These are phyloP conservation scores for Anhinga rufa DNA, from an alignment of 2,113 vertebrate species.

Conservation along the genomic window DNA sequence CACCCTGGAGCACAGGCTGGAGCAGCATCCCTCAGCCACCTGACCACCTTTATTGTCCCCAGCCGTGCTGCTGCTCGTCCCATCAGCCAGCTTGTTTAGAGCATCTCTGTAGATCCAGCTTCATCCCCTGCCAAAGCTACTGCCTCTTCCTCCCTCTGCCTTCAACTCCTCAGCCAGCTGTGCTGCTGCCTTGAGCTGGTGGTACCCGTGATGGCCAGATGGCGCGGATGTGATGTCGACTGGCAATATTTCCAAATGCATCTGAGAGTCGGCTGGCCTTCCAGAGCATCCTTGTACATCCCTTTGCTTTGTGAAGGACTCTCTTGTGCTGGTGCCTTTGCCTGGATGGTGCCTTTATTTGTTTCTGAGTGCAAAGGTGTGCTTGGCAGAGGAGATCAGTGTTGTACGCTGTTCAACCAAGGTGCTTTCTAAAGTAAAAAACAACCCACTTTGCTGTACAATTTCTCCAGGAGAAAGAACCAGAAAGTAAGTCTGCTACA, in stretches of 20 bases:
- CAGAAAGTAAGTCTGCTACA: not conserved
- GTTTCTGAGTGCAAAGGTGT: too few relatives aligned
- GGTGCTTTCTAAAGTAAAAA: not conserved
- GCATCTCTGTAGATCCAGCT: not conserved
- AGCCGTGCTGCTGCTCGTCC: accelerated
- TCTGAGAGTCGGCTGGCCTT: not conserved
- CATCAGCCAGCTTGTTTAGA: accelerated
- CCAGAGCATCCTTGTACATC: not conserved
- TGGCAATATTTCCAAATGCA: not conserved
- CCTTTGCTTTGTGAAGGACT: not conserved
- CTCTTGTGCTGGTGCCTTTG: not conserved
- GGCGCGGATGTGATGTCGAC: accelerated
- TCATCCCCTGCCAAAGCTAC: not conserved
- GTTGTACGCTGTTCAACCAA: accelerated
- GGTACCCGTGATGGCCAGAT: accelerated
- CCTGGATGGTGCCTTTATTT: not conserved
- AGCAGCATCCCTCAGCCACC: not conserved
- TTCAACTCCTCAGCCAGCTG: not conserved
- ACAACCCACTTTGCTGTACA: too few relatives aligned
- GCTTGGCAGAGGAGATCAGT: not conserved
- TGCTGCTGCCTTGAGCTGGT: not conserved
- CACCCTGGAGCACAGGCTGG: not conserved
- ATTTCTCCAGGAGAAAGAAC: not conserved
- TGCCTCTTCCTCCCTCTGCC: not conserved
- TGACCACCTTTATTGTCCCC: accelerated